phyloP scores from a whole-genome alignment of 2,888 invertebrate species.

The Theodoxus fluviatilis region DNA sequence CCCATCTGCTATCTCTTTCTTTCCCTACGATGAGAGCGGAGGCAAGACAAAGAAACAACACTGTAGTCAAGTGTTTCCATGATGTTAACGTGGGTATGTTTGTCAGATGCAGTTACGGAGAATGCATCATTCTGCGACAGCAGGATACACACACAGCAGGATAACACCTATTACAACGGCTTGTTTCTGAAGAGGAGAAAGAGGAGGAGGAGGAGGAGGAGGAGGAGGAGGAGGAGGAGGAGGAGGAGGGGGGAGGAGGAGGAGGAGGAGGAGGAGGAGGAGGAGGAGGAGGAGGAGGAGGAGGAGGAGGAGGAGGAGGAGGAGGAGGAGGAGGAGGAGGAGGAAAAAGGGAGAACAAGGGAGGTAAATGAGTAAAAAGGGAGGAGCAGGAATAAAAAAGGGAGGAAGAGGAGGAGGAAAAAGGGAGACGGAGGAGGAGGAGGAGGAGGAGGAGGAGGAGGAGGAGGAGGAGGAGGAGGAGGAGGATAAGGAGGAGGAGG shows the following conservation, averaged over 20 bases:
- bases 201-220: not conserved
- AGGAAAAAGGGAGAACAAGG: not conserved
- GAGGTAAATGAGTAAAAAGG: not conserved
- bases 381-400: not conserved
- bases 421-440: not conserved
- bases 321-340: not conserved
- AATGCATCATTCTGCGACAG: too few species aligned
- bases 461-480: not conserved
- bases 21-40: too few species aligned
- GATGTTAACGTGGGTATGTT: too few species aligned
- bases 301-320: not conserved
- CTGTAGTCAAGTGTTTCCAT: not conserved
- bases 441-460: too few species aligned
- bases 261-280: not conserved
- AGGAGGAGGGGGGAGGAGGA: not conserved
- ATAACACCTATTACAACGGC: constrained; percentile 21
- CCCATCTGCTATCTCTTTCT: constrained; percentile 17
- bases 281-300: not conserved
- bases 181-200: not conserved
- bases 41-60: not conserved
- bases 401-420: too few species aligned
- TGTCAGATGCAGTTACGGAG: too few species aligned
- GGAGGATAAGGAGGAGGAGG: constrained; percentile 3
- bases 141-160: constrained; percentile 20
- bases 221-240: not conserved